Evolutionary conservation across 2,888 invertebrate genomes (phyloP).

Genomic region (Nymphalis urticae): DNA sequence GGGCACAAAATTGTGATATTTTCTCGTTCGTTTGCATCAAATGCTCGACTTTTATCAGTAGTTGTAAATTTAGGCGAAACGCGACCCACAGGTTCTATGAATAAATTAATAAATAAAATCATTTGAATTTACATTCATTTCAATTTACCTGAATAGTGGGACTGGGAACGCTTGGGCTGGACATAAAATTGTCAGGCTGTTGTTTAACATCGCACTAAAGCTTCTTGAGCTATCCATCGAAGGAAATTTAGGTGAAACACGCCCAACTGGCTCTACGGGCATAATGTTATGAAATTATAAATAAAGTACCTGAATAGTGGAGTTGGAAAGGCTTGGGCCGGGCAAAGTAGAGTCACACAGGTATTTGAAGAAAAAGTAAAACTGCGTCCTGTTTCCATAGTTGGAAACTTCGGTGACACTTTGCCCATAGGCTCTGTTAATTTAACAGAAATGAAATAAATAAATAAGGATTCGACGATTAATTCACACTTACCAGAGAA

Average conservation of each 20-base stretch:
- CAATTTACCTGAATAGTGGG: slow-evolving; percentile 85
- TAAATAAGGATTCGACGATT: neutral
- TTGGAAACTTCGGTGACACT: slow-evolving; percentile 85
- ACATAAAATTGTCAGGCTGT: slow-evolving; percentile 85
- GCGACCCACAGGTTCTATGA: slow-evolving; percentile 85
- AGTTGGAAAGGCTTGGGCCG: slow-evolving; percentile 87
- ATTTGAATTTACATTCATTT: slow-evolving; percentile 19
- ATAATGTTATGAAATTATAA: slow-evolving; percentile 52
- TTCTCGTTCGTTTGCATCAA: slow-evolving; percentile 79
- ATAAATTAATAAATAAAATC: slow-evolving; percentile 40
- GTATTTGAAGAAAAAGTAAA: slow-evolving; percentile 73
- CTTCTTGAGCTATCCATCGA: slow-evolving; percentile 84
- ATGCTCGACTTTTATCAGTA: slow-evolving; percentile 84
- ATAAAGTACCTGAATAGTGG: slow-evolving; percentile 86
- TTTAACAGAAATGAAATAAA: slow-evolving; percentile 29
- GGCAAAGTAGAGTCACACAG: slow-evolving; percentile 84
- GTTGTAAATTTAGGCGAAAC: slow-evolving; percentile 85
- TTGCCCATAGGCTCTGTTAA: slow-evolving; percentile 89
- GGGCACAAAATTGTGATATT: slow-evolving; percentile 84
- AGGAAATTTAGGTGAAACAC: slow-evolving; percentile 83
- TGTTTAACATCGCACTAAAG: slow-evolving; percentile 76
- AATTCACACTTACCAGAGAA: neutral
- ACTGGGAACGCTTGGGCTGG: slow-evolving; percentile 89
- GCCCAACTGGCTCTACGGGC: slow-evolving; percentile 83
- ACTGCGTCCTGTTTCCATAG: slow-evolving; percentile 76